A percentile compares a stretch with the other conserved stretches of the same genome.
phyloP scores from a whole-genome alignment of 2,888 invertebrate species.

The Cerastis rubricosa region DNA sequence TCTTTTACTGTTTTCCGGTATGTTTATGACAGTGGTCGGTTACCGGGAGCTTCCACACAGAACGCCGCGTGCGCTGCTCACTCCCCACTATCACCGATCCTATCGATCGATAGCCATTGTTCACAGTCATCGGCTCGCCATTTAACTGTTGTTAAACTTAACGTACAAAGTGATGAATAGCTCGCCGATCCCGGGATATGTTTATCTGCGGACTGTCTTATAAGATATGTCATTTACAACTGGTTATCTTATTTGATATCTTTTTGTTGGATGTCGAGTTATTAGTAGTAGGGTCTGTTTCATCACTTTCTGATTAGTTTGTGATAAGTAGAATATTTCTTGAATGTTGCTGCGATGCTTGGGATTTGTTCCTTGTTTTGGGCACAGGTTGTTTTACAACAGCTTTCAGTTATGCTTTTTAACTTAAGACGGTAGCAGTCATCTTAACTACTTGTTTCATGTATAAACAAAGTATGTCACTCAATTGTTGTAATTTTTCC shows the following conservation, averaged over 20 bases:
- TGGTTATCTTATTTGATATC: conserved; percentile 64
- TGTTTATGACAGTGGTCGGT: conserved; percentile 54
- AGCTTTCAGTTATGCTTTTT: not conserved
- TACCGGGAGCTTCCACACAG: conserved; percentile 63
- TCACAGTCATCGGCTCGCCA: conserved; percentile 78
- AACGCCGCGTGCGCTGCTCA: conserved; percentile 66
- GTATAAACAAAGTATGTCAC: not conserved
- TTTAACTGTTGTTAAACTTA: conserved; percentile 78
- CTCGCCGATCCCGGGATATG: conserved; percentile 71
- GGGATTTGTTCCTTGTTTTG: conserved; percentile 42
- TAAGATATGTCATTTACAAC: conserved; percentile 72
- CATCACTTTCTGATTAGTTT: conserved; percentile 61
- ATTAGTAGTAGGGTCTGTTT: conserved; percentile 56
- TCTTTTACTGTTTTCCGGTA: conserved; percentile 54
- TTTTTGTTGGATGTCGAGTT: conserved; percentile 58
- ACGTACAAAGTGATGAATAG: conserved; percentile 77
- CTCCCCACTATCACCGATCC: conserved; percentile 77
- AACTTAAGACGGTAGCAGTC: not conserved
- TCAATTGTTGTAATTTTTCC: not conserved
- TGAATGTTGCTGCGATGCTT: conserved; percentile 27
- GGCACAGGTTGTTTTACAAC: not conserved
- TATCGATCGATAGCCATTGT: conserved; percentile 83
- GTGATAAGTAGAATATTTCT: conserved; percentile 59
- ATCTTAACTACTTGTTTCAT: not conserved
- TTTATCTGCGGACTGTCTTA: conserved; percentile 76